Conservation (phyloP, 2,797 vertebrate species). For the Scomberomorus guttatus region DNA sequence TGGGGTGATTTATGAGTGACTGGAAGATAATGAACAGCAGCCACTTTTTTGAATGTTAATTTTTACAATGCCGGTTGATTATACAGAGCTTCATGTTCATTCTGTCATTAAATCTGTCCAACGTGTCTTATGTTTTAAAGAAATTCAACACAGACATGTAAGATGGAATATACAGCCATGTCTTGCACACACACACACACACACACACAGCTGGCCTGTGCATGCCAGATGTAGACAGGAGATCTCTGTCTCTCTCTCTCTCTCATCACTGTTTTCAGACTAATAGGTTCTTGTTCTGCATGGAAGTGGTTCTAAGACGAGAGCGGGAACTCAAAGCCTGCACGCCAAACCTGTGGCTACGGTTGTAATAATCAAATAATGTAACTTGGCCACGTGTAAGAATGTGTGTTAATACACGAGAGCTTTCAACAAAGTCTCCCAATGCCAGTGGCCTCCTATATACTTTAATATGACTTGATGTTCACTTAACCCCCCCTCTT, state of each 20-base stretch:
- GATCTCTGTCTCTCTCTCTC: constrained; percentile 26
- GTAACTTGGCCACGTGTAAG: constrained; percentile 78
- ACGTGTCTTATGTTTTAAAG: constrained; percentile 46
- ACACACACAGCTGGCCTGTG: constrained; percentile 59
- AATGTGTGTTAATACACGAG: constrained; percentile 80
- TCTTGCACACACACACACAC: constrained; percentile 48
- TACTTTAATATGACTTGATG: constrained; percentile 83
- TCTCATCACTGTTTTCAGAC: constrained; percentile 70
- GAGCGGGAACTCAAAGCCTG: constrained; percentile 61
- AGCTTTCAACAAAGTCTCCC: constrained; percentile 81
- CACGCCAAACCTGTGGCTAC: constrained; percentile 75
- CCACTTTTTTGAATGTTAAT: constrained; percentile 25
- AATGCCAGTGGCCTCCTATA: constrained; percentile 79
- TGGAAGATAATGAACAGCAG: constrained; percentile 55
- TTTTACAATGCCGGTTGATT: constrained; percentile 45
- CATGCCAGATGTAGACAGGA: constrained; percentile 74
- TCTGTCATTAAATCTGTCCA: constrained; percentile 59
- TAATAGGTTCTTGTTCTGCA: constrained; percentile 73
- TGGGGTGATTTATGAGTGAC: constrained; percentile 61
- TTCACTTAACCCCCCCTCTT: constrained; percentile 77
- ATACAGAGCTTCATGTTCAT: constrained; percentile 30
- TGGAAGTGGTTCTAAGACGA: constrained; percentile 71
- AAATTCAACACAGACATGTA: constrained; percentile 48
- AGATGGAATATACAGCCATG: constrained; percentile 46
- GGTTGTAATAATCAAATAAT: constrained; percentile 81